phyloP scores from a whole-genome alignment of 1,140 invertebrate species.

The Atta cephalotes region DNA sequence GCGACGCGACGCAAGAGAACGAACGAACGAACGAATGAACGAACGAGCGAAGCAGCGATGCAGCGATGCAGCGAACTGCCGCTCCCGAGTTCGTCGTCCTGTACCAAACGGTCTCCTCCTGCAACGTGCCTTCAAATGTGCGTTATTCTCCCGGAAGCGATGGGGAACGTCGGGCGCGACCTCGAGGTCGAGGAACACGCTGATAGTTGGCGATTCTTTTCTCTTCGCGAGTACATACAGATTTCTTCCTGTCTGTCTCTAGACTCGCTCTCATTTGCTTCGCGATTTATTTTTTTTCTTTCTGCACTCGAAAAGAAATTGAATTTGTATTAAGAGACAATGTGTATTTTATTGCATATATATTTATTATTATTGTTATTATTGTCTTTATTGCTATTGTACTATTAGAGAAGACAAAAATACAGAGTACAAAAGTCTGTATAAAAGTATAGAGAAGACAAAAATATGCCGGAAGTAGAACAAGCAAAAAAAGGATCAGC shows the following conservation, averaged over 20 bases:
- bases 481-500: no score
- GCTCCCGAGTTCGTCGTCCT: conserved; percentile 70
- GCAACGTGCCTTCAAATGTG: conserved; percentile 49
- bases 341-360: not conserved
- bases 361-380: not conserved
- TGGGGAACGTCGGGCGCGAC: conserved; percentile 56
- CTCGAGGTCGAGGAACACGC: conserved; percentile 27
- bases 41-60: conserved; percentile 27
- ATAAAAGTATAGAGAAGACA: no score
- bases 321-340: not conserved
- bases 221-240: not conserved
- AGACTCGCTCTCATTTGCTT: conserved; percentile 8
- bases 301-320: not conserved
- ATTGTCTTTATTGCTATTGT: no score
- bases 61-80: conserved; percentile 26
- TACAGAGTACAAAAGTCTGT: no score
- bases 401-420: no score
- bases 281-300: not conserved
- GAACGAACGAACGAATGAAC: not conserved
- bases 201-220: conserved; percentile 25
- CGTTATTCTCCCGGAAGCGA: conserved; percentile 46
- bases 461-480: no score
- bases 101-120: conserved; percentile 34
- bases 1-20: conserved; percentile 5
- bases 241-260: not conserved